phyloP scores from a whole-genome alignment of 2,888 invertebrate genomes.

The Autographa gamma region DNA sequence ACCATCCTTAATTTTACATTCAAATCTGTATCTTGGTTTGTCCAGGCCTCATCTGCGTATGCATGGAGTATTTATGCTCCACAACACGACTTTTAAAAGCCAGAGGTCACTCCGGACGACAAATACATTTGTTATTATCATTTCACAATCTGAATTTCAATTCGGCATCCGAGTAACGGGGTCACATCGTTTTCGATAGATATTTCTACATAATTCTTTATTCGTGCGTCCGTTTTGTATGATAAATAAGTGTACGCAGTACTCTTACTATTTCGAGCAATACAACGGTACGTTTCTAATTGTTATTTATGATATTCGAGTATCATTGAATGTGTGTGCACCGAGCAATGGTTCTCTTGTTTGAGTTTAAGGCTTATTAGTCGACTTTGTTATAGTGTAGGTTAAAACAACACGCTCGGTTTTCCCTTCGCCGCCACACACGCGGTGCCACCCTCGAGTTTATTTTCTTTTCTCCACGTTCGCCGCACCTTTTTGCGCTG shows the following conservation, averaged over 20 bases:
- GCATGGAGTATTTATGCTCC: constrained; percentile 77
- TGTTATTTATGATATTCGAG: constrained; percentile 69
- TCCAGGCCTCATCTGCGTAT: constrained; percentile 82
- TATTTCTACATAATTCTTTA: constrained; percentile 77
- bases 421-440: constrained; percentile 69
- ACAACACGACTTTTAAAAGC: constrained; percentile 72
- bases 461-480: constrained; percentile 69
- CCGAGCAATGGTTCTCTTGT: constrained; percentile 35
- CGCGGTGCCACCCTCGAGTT: constrained; percentile 68
- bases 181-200: constrained; percentile 81
- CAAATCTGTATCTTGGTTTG: constrained; percentile 84
- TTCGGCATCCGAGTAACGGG: constrained; percentile 83
- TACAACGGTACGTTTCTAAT: constrained; percentile 62
- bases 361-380: constrained; percentile 61
- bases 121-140: constrained; percentile 84
- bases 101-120: constrained; percentile 82
- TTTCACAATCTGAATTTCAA: constrained; percentile 85
- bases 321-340: constrained; percentile 58
- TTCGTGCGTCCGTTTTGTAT: constrained; percentile 65
- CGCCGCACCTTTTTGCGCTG: constrained; percentile 62
- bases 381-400: constrained; percentile 61
- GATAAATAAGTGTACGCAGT: constrained; percentile 57
- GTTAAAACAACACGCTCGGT: constrained; percentile 70
- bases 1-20: constrained; percentile 81
- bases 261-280: constrained; percentile 55